A percentile compares a stretch with the other conserved stretches of the same genome.
Evolutionary conservation across 1,140 invertebrate genomes (phyloP).

Genomic region (Camponotus vicinus): DNA sequence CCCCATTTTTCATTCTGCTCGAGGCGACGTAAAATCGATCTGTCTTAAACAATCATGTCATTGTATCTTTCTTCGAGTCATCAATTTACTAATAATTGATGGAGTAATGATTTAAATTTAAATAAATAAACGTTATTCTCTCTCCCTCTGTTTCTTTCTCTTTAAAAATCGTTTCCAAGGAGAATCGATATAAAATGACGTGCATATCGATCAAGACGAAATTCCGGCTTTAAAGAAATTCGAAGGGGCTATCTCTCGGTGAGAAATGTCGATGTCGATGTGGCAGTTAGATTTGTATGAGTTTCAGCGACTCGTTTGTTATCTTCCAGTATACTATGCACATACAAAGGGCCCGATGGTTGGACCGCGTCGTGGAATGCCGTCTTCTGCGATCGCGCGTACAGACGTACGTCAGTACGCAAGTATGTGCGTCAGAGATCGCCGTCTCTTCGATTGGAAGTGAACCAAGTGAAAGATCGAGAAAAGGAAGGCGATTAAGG

Average conservation of each 20-base stretch:
- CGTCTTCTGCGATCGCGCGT: conserved; percentile 68
- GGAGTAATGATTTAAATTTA: not conserved
- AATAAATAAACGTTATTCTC: not conserved
- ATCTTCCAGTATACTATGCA: conserved; percentile 39
- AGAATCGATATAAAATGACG: conserved; percentile 7
- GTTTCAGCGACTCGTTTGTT: conserved; percentile 36
- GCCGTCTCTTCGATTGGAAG: conserved; percentile 80
- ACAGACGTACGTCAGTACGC: conserved; percentile 44
- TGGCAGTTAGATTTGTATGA: conserved; percentile 3
- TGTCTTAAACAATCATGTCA: not conserved
- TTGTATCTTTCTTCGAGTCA: not conserved
- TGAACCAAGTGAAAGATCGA: conserved; percentile 81
- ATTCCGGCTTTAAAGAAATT: not conserved
- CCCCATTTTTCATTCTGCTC: not conserved
- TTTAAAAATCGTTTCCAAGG: no score
- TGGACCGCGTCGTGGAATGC: conserved; percentile 74
- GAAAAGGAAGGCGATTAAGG: conserved; percentile 81
- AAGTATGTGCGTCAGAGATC: conserved; percentile 55
- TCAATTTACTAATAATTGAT: not conserved
- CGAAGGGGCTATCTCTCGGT: not conserved
- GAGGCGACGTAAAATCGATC: not conserved
- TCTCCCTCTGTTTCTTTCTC: no score
- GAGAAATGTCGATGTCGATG: conserved; percentile 6
- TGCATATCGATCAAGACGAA: not conserved
- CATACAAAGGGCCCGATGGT: not conserved